Evolutionary conservation across 2,797 vertebrate species (phyloP), one percentile per base, ranked within the genome.

Genomic region (Paguma larvata): DNA sequence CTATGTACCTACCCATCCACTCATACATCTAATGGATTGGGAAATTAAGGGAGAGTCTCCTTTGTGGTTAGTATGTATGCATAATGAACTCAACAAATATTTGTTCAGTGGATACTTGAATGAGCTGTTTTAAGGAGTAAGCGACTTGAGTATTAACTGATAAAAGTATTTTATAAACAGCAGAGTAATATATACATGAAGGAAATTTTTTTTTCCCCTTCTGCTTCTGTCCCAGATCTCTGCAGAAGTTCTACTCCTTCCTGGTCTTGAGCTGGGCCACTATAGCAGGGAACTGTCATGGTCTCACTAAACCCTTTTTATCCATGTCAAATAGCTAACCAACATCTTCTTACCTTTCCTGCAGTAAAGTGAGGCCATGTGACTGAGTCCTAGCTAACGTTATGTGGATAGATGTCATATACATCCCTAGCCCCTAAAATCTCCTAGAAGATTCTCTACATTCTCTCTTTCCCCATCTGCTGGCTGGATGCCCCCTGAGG

Each of bases 71-170:
- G 41, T 53, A 75, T 13, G 1, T 15, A 89, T 80, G 1, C 13
- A 85, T 68, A 89, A 91, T 80, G 30, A 82, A 83, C 38, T 80
- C 15, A 80, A 77, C 15, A 92, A 94, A 63, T 91, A 89, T 86
- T 90, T 97, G 48, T 91, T 93, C 63, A 79, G 27, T 62, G 48
- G 70, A 68, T 93, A 89, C 48, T 63, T 94, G n/a, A 79, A 48
- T 73, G 48, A 53, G 15, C 2, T 91, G 3, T 89, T 79, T 73
- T 89, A 80, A 92, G 38, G 59, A 51, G 16, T 9, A 87, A 86
- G 56, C 80, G 12, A 96, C 77, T 85, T 59, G n/a, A 65, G 27
- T 51, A 72, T 51, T 79, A 56, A 68, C 4, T 73, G 77, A 67
- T 44, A 86, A 93, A 85, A 62, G 12, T 72, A 46, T 48, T 79